These are phyloP conservation scores for Peromyscus attwateri DNA, from an alignment of 2,797 vertebrate species.

Conservation along the genomic window DNA sequence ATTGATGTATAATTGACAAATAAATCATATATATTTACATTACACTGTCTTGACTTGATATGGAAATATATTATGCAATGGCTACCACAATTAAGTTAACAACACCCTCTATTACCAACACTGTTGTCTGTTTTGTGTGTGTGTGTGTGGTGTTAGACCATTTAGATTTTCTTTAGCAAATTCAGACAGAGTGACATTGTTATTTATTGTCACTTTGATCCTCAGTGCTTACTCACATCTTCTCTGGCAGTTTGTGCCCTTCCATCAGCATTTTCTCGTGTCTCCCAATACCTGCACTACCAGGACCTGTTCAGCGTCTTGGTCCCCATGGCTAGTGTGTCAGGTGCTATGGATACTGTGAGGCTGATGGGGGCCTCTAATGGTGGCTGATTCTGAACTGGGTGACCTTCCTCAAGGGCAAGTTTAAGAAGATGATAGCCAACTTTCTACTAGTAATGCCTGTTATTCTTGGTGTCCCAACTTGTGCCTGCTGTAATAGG, in stretches of 20 bases:
- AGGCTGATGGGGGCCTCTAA: not conserved
- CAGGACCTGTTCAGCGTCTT: not conserved
- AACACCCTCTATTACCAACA: not conserved
- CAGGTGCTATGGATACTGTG: no score
- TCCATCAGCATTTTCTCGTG: not conserved
- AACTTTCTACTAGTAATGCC: no score
- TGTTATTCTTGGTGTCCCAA: not conserved
- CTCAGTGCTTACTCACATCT: not conserved
- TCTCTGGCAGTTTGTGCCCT: not conserved
- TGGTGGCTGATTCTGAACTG: not conserved
- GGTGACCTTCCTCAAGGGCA: not conserved
- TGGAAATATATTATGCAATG: not conserved
- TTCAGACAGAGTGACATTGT: not conserved
- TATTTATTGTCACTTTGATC: not conserved
- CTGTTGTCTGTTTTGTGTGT: not conserved
- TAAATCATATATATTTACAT: not conserved
- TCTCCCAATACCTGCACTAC: not conserved
- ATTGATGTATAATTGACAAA: not conserved
- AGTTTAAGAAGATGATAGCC: not conserved
- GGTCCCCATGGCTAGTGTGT: not conserved
- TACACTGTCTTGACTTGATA: not conserved
- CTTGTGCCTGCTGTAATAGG: not conserved
- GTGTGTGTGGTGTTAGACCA: not conserved
- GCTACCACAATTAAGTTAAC: not conserved
- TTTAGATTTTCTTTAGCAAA: not conserved